Evolutionary conservation across 2,888 invertebrate species (phyloP), one percentile per base, ranked within the genome.

Genomic region (Eremobia ochroleuca): DNA sequence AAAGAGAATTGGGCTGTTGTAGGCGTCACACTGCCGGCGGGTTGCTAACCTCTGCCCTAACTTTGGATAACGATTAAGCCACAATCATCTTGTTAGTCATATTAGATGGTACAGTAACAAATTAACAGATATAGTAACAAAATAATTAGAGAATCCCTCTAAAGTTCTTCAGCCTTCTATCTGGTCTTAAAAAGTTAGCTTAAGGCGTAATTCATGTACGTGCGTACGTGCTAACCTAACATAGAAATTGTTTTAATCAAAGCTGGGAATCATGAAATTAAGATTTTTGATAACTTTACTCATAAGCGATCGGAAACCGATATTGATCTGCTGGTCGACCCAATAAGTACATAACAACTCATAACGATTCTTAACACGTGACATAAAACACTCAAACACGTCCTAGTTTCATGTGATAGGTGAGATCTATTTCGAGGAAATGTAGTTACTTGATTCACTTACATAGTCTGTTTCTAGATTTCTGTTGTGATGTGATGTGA

Each of bases 361-460:
- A 67, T 34, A 68, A 34, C 43, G 31, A 58, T 73, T 34, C 40
- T 28, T 58, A 43, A 75, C 43, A 79, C 37, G 37, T 18, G 25
- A 65, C 15, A 78, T 61, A n/a, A 55, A 40, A 49, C 28, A 68
- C 61, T 73, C 55, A 37, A 73, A 55, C 25, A 62, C 67, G 74
- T 34, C 65, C 80, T 75, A 76, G 61, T 79, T 74, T 79, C 59
- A 64, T 64, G 25, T 74, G 61, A 75, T 68, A 81, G 55, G 67
- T 58, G 71, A 78, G 74, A 82, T 80, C 64, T 68, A 76, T 76
- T 89, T 87, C 78, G 68, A 77, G 83, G 82, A 88, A 88, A 85
- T 82, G 66, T 79, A 79, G 77, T 68, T 49, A 75, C 73, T 67
- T 81, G 43, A 82, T 77, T 66, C 49, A 77, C 76, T 76, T 82